Percentiles rank a stretch among this genome's conserved stretches.
Conservation (phyloP, 1,140 invertebrate genomes). For the Drosophila quadrilineata region DNA sequence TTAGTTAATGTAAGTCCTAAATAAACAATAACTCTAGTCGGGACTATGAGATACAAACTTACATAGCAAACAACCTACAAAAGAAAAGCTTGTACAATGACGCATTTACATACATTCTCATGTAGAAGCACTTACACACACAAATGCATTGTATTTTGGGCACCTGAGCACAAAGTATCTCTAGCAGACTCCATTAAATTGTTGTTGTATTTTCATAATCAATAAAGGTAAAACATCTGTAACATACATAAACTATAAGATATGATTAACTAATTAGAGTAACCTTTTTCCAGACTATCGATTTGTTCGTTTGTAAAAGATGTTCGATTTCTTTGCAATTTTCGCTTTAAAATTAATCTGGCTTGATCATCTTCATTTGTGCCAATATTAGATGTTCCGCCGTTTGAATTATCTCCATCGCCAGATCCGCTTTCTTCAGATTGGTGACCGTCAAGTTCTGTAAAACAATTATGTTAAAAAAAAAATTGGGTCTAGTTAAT, state of each 20-base stretch:
- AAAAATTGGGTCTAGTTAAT: background rate
- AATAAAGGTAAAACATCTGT: background rate
- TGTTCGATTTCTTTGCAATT: slow-evolving; percentile 98
- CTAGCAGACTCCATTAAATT: no score
- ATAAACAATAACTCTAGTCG: no score
- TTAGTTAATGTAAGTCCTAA: no score
- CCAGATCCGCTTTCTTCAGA: slow-evolving; percentile 89
- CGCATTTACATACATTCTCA: no score
- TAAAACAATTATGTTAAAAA: background rate
- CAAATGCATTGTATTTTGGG: no score
- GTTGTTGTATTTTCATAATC: background rate
- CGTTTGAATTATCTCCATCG: slow-evolving; percentile 89
- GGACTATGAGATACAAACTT: no score
- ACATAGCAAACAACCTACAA: no score
- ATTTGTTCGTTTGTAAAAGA: slow-evolving; percentile 99
- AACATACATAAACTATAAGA: background rate
- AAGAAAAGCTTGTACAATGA: no score
- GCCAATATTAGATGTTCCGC: slow-evolving; percentile 86
- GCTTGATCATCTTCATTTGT: slow-evolving; percentile 91
- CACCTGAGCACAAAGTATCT: no score
- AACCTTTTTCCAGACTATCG: slow-evolving; percentile 99
- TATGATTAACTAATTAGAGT: no score
- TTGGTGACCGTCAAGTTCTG: slow-evolving; percentile 85
- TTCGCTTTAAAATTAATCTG: slow-evolving; percentile 94
- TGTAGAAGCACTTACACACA: no score